phyloP scores from a whole-genome alignment of 2,888 invertebrate genomes.

The Sympetrum striolatum region DNA sequence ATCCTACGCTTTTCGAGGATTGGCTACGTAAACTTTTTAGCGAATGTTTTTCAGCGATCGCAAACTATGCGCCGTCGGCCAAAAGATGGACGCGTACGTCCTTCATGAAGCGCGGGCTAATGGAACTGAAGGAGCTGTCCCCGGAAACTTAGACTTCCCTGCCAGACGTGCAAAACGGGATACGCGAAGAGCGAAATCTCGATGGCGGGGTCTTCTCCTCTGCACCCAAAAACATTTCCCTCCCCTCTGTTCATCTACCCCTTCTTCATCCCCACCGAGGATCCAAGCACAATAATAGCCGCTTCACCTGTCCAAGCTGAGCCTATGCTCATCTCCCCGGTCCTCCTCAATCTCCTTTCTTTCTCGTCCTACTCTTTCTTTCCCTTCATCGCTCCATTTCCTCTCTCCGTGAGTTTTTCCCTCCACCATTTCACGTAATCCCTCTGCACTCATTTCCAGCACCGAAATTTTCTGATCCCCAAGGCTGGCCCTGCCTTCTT shows the following conservation, averaged over 20 bases:
- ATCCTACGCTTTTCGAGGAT: too few relatives aligned
- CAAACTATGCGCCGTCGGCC: too few relatives aligned
- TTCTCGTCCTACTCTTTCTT: not conserved
- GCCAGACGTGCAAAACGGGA: conserved; percentile 19
- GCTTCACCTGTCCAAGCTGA: conserved; percentile 41
- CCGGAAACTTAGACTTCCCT: not conserved
- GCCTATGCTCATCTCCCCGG: not conserved
- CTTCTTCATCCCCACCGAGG: not conserved
- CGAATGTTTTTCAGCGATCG: too few relatives aligned
- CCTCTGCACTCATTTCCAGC: not conserved
- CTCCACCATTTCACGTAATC: not conserved
- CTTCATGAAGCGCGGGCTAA: not conserved
- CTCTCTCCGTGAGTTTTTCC: not conserved
- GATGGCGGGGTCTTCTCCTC: not conserved
- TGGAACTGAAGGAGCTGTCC: not conserved
- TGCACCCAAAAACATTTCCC: conserved; percentile 33
- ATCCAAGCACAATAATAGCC: conserved; percentile 33
- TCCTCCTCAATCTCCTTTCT: conserved; percentile 8
- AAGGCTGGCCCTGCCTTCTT: too few relatives aligned
- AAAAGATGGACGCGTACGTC: too few relatives aligned
- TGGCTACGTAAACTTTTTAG: too few relatives aligned
- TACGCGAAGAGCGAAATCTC: not conserved
- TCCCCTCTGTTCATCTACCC: not conserved
- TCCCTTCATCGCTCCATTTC: not conserved
- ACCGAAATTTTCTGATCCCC: too few relatives aligned